Conservation (phyloP, 2,797 vertebrate species). For the Manis crassicaudata region DNA sequence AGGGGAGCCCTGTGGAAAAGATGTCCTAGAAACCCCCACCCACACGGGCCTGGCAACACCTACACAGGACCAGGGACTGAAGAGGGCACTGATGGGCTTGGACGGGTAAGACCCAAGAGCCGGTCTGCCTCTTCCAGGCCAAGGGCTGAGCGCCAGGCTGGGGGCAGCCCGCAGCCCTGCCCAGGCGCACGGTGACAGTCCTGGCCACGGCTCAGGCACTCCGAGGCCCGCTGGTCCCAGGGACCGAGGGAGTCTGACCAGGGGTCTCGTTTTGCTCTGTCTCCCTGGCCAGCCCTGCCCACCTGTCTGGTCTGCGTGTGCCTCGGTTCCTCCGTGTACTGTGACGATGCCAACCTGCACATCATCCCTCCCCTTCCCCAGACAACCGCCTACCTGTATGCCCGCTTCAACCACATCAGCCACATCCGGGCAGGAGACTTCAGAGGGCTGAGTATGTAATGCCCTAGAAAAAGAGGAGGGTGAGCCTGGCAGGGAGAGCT, state of each 20-base stretch:
- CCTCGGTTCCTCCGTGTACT: constrained; percentile 89
- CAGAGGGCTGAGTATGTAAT: constrained; percentile 85
- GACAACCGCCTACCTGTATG: constrained; percentile 88
- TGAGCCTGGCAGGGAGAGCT: background rate
- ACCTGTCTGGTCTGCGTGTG: constrained; percentile 90
- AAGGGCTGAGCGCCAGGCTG: background rate
- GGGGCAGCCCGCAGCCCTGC: background rate
- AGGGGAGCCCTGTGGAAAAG: background rate
- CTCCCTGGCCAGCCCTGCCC: constrained; percentile 85
- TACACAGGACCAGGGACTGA: background rate
- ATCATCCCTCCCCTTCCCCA: constrained; percentile 87
- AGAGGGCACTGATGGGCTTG: no score
- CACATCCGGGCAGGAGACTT: constrained; percentile 85
- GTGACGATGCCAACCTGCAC: constrained; percentile 86
- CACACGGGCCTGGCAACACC: background rate
- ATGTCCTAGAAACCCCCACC: background rate
- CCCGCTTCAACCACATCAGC: constrained; percentile 89
- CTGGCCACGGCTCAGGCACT: background rate
- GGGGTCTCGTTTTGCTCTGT: background rate
- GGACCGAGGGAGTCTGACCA: background rate
- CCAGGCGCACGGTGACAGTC: background rate
- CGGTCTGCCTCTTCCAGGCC: background rate
- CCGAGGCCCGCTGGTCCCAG: background rate
- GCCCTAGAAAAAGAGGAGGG: background rate
- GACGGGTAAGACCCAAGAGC: background rate